These are phyloP conservation scores for Tetranychus cinnabarinus DNA, from an alignment of 1,140 invertebrate species.

Conservation along the genomic window DNA sequence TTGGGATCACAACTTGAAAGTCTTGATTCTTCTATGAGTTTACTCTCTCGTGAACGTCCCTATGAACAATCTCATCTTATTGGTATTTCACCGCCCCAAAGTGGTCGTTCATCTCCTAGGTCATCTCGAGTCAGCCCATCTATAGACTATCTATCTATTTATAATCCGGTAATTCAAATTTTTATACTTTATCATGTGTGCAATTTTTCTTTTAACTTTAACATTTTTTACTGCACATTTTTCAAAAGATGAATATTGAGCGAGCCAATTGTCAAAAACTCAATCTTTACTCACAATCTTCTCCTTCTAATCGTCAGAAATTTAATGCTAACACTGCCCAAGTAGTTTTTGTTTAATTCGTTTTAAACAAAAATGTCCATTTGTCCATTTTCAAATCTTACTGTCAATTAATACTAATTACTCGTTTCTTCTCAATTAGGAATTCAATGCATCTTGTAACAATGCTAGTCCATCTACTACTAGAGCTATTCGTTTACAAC, in stretches of 20 bases:
- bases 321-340: too few species aligned
- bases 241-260: too few species aligned
- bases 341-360: too few species aligned
- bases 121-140: conserved; percentile 42
- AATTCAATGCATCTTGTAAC: background rate
- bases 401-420: background rate
- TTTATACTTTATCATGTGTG: too few species aligned
- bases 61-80: conserved; percentile 27
- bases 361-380: background rate
- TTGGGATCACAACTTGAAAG: conserved; percentile 86
- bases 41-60: conserved; percentile 42
- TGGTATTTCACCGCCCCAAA: conserved; percentile 41
- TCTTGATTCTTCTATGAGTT: conserved; percentile 62
- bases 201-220: too few species aligned
- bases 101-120: conserved; percentile 51
- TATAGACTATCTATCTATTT: conserved; percentile 51
- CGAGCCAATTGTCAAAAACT: too few species aligned
- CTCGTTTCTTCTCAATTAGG: background rate
- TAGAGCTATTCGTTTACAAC: background rate
- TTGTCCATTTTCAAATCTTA: background rate
- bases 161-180: conserved; percentile 35
- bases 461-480: background rate
- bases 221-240: too few species aligned
- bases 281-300: conserved; percentile 2
- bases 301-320: background rate